phyloP scores from a whole-genome alignment of 2,888 invertebrate genomes.

The Allygus modestus region DNA sequence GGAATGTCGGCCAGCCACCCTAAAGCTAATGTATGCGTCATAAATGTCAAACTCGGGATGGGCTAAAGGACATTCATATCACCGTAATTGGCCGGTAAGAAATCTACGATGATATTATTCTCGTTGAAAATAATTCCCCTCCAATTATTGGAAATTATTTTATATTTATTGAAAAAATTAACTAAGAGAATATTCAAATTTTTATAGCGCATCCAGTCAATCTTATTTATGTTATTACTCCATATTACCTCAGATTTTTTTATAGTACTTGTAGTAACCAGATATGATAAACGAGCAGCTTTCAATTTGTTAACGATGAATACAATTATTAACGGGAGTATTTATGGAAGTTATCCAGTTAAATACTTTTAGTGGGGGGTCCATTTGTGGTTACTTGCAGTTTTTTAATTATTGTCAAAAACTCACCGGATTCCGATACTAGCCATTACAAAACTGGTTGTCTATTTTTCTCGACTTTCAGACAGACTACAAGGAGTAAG shows the following conservation, averaged over 20 bases:
- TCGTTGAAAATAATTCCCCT: slow-evolving; percentile 10
- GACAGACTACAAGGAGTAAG: too few species aligned
- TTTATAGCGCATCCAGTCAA: background rate
- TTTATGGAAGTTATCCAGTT: too few species aligned
- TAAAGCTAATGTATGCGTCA: slow-evolving; percentile 19
- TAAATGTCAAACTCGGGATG: slow-evolving; percentile 23
- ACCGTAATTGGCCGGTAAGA: background rate
- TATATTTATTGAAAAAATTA: background rate
- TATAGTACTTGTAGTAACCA: too few species aligned
- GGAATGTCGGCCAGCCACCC: slow-evolving; percentile 25
- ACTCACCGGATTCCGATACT: too few species aligned
- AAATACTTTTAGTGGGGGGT: too few species aligned
- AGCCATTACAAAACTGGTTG: too few species aligned
- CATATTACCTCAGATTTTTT: background rate
- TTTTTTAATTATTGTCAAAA: too few species aligned
- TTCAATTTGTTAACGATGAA: too few species aligned
- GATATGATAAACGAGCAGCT: too few species aligned
- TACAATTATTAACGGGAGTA: too few species aligned
- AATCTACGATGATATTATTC: slow-evolving; percentile 13
- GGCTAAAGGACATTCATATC: slow-evolving; percentile 3
- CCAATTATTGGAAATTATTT: slow-evolving; percentile 13
- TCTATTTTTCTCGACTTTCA: too few species aligned
- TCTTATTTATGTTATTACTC: background rate
- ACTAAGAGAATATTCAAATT: background rate
- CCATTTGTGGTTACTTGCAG: too few species aligned